Percentiles rank a stretch among this genome's conserved stretches.
Conservation (phyloP, 2,888 invertebrate genomes). For the Eutolmus rufibarbis region DNA sequence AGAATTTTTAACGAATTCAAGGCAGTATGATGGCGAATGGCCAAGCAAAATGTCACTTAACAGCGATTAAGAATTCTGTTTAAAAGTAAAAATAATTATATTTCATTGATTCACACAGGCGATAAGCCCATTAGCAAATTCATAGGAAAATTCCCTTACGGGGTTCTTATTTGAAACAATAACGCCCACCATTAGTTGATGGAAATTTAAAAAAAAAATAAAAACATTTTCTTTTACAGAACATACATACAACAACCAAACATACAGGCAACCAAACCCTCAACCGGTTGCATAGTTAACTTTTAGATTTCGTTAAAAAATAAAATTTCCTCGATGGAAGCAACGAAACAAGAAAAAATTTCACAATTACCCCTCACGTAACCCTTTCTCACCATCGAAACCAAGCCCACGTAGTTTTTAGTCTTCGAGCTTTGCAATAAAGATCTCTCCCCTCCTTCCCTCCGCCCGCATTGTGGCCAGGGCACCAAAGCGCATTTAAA, state of each 20-base stretch:
- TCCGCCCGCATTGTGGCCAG: not conserved
- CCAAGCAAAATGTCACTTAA: not conserved
- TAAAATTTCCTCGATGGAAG: not conserved
- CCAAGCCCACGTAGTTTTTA: not conserved
- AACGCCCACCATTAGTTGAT: not conserved
- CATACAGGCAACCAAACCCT: not conserved
- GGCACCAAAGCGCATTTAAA: slow-evolving; percentile 18
- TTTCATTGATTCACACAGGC: not conserved
- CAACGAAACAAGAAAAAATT: not conserved
- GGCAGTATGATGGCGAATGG: not conserved
- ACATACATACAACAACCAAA: too few relatives aligned
- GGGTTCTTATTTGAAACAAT: not conserved
- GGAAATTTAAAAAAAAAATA: not conserved
- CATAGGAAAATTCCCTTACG: not conserved
- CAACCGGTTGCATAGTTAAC: not conserved
- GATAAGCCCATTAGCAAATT: not conserved
- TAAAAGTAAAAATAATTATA: not conserved
- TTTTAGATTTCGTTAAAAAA: not conserved
- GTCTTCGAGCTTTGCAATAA: not conserved
- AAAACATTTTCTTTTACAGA: not conserved
- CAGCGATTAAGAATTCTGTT: not conserved
- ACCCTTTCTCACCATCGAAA: not conserved
- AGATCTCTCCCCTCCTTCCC: not conserved
- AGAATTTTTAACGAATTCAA: not conserved
- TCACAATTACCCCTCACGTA: not conserved